A percentile compares a stretch with the other conserved stretches of the same genome.
Evolutionary conservation across 2,113 vertebrate species (phyloP).

Genomic region (Upupa epops): DNA sequence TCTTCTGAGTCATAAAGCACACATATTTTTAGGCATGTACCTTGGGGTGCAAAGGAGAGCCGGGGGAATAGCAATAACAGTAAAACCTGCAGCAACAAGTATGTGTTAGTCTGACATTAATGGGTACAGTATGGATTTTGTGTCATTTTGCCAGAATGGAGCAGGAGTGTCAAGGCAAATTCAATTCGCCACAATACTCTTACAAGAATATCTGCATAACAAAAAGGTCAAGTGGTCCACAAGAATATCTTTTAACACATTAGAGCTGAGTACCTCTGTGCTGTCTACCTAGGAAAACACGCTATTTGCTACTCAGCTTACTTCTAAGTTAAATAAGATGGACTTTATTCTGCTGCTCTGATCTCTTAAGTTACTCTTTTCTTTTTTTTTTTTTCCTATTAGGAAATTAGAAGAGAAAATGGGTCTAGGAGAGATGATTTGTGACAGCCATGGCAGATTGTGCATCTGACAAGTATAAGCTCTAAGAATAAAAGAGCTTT

Average conservation of each 20-base stretch:
- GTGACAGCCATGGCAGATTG: conserved; percentile 55
- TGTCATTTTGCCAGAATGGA: conserved; percentile 65
- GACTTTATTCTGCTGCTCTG: not conserved
- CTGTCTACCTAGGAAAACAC: not conserved
- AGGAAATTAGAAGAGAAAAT: conserved; percentile 58
- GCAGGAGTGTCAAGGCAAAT: conserved; percentile 57
- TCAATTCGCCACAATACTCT: conserved; percentile 44
- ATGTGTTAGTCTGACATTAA: conserved; percentile 61
- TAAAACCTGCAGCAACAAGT: conserved; percentile 68
- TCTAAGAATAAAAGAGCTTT: conserved; percentile 63
- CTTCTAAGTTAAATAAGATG: not conserved
- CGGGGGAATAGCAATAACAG: conserved; percentile 41
- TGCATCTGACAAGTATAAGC: conserved; percentile 58
- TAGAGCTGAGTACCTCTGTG: not conserved
- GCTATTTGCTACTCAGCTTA: not conserved
- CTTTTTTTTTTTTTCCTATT: not conserved
- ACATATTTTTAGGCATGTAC: conserved; percentile 15
- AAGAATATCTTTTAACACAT: conserved; percentile 21
- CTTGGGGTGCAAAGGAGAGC: conserved; percentile 24
- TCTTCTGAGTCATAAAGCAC: not conserved
- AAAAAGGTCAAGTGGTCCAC: conserved; percentile 64
- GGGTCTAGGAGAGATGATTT: conserved; percentile 45
- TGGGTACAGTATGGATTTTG: conserved; percentile 66
- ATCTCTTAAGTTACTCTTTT: conserved; percentile 6
- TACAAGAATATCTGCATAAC: conserved; percentile 64